Base-by-base conservation (phyloP, 1,140 invertebrate genomes). In the Hestina assimilis region DNA sequence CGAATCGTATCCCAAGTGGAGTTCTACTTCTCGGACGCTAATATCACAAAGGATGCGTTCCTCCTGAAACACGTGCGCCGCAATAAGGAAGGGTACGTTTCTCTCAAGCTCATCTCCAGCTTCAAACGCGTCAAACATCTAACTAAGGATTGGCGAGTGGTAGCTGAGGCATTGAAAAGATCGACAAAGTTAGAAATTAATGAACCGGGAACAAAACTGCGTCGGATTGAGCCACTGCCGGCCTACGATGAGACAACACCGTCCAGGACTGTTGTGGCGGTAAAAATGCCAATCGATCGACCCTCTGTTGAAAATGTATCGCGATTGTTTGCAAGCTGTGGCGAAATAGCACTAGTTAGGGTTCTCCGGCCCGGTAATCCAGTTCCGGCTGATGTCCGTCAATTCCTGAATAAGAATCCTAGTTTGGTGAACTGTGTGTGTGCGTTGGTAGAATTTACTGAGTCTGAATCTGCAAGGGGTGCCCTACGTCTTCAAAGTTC, bases 51-150 rank as follows among this genome's bases (percentile, higher is more conserved):
- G 83, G 97, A 99, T 79, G 96, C 97, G 1, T 99, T 99, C 83
- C 89, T 99, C 3, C 83, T 98, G 24, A 99, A 98, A 83, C 97
- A 98, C 82, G 96, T 98, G 2, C 92, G 96, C 23, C 91, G 97
- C 15, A 98, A 98, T 79, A 98, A 97, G 80, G 96, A 97, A 83
- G 97, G 97, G 6, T 98, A 95, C 85, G 97, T 99, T 1, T 97
- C 95, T 23, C 89, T 98, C 4, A 98, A 98, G 83, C 89, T 99
- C 28, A 97, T 98, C 45, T 97, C 96, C 1, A 97, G 96, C 66
- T 96, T 97, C 74, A 96, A 98, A 76, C 92, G 96, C 40, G 96
- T 98, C 17, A 96, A 96, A 70, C 95, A 97, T 70, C 86, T 98
- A 23, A 97, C 96, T 3, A 95, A 96, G 76, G 97, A 98, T 75